phyloP scores from a whole-genome alignment of 2,113 vertebrate species.

The Onychostoma macrolepis region DNA sequence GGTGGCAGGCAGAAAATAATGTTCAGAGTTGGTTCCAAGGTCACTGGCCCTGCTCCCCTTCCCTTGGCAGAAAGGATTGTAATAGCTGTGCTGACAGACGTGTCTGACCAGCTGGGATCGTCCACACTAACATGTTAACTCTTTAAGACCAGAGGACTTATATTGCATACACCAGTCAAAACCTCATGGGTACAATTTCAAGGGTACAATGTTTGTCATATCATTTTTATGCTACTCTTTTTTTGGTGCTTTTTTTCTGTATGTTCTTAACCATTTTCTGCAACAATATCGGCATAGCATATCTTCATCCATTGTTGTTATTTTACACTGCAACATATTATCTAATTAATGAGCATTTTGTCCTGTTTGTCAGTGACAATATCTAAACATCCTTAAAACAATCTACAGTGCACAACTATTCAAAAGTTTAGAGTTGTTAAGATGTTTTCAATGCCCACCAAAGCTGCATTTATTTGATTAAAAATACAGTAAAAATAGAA shows the following conservation, averaged over 20 bases:
- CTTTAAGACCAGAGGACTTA: constrained; percentile 65
- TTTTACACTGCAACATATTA: not conserved
- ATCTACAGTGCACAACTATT: not conserved
- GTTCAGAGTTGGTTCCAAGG: constrained; percentile 84
- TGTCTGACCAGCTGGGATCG: constrained; percentile 88
- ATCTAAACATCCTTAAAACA: not conserved
- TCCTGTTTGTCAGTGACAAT: not conserved
- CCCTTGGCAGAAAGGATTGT: constrained; percentile 85
- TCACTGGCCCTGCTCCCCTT: constrained; percentile 75
- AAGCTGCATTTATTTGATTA: not conserved
- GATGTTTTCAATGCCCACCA: not conserved
- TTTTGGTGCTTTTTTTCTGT: not conserved
- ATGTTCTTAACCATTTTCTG: not conserved
- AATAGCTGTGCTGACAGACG: constrained; percentile 96
- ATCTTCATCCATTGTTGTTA: not conserved
- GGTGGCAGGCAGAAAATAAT: constrained; percentile 71
- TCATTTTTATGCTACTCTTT: not conserved
- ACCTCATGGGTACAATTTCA: constrained; percentile 35
- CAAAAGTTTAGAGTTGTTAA: not conserved
- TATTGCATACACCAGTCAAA: constrained; percentile 64
- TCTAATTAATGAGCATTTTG: not conserved
- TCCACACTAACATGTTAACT: constrained; percentile 65
- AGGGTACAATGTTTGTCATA: not conserved
- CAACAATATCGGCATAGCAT: not conserved
- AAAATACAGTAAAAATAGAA: not conserved